These are phyloP conservation scores for Ectropis grisescens DNA, from an alignment of 1,140 invertebrate genomes.

Conservation along the genomic window DNA sequence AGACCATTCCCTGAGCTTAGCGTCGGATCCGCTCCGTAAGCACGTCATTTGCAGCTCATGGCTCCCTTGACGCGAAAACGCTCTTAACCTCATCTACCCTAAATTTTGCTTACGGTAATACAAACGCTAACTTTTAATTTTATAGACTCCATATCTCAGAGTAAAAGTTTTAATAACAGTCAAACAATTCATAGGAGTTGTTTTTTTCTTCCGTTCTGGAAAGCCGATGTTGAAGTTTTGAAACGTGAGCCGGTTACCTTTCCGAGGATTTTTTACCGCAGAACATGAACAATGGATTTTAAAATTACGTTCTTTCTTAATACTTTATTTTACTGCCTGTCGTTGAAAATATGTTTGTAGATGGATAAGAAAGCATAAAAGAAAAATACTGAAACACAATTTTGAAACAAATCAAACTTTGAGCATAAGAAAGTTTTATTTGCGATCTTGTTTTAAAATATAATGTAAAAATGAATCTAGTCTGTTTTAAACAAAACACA, in stretches of 20 bases:
- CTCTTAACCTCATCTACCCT: conserved; percentile 2
- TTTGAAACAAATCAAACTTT: too few relatives aligned
- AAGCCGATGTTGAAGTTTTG: conserved; percentile 24
- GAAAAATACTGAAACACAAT: too few relatives aligned
- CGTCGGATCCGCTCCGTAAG: conserved; percentile 34
- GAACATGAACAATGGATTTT: background rate
- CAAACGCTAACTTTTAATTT: conserved; percentile 27
- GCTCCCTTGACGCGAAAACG: conserved; percentile 13
- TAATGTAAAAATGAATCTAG: too few relatives aligned
- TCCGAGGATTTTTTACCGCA: background rate
- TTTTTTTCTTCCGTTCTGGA: conserved; percentile 17
- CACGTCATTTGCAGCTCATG: conserved; percentile 40
- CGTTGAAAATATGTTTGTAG: too few relatives aligned
- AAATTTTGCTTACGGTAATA: conserved; percentile 23
- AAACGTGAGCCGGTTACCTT: conserved; percentile 21
- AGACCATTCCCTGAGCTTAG: conserved; percentile 43
- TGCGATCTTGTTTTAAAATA: too few relatives aligned
- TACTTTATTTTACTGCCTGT: too few relatives aligned
- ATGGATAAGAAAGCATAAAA: too few relatives aligned
- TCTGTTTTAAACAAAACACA: conserved; percentile 15
- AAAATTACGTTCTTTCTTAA: too few relatives aligned
- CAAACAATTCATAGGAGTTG: conserved; percentile 27
- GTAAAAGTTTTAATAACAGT: conserved; percentile 26
- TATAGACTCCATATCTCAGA: conserved; percentile 20
- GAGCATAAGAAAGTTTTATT: too few relatives aligned